phyloP scores from a whole-genome alignment of 2,888 invertebrate species.

The Heteromyza rotundicornis region DNA sequence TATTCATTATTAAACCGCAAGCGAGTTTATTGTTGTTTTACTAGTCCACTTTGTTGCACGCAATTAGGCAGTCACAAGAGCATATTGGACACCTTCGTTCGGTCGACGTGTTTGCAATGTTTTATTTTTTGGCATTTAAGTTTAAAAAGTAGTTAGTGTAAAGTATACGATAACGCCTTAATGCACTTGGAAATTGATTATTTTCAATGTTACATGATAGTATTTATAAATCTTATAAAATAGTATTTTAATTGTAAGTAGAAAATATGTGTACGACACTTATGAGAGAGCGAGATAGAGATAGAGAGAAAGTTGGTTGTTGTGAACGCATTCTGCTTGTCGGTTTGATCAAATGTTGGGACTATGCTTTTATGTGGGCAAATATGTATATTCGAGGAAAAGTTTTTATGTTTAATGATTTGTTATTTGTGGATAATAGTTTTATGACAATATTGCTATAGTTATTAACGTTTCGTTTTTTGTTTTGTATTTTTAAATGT shows the following conservation, averaged over 20 bases:
- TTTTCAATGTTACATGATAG: neutral
- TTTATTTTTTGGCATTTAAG: neutral
- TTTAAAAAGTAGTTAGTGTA: neutral
- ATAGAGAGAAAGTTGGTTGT: too few species aligned
- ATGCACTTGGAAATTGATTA: neutral
- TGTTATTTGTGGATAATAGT: too few species aligned
- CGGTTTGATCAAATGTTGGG: too few species aligned
- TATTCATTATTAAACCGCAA: too few species aligned
- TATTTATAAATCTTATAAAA: neutral
- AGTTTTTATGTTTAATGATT: too few species aligned
- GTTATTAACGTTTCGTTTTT: too few species aligned
- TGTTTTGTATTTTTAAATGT: conserved; percentile 21
- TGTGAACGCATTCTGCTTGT: conserved; percentile 19
- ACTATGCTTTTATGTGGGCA: neutral
- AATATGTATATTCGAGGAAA: neutral
- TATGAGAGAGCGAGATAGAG: too few species aligned
- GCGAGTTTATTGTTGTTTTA: too few species aligned
- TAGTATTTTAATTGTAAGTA: neutral
- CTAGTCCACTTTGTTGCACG: neutral
- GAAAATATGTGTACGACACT: neutral
- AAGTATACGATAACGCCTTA: neutral
- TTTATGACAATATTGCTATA: too few species aligned
- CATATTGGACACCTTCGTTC: neutral
- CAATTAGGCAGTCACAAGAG: neutral
- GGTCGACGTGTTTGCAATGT: neutral